A percentile compares a stretch with the other conserved stretches of the same genome.
Conservation (phyloP, 1,140 invertebrate species). For the Sinonovacula constricta region DNA sequence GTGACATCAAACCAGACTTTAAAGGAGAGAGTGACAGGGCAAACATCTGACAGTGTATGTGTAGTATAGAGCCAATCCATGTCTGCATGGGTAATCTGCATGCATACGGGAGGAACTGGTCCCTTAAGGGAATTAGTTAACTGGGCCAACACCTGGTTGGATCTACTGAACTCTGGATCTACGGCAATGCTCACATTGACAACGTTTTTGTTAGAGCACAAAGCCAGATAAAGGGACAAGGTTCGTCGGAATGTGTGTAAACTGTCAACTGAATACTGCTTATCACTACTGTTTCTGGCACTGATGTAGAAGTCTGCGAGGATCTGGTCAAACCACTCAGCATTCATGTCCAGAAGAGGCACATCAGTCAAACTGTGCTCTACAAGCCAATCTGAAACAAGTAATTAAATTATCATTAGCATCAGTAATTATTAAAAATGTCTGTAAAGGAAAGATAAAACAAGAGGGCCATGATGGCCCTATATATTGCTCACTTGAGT, state of each 20-base stretch:
- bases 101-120: neutral
- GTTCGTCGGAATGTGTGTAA: conserved; percentile 17
- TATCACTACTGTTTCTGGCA: conserved; percentile 13
- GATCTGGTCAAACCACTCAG: conserved; percentile 6
- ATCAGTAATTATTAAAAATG: too few relatives aligned
- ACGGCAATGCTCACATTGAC: conserved; percentile 25
- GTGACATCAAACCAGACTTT: conserved; percentile 45
- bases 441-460: too few relatives aligned
- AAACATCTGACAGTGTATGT: conserved; percentile 12
- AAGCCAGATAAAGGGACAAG: conserved; percentile 28
- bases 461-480: too few relatives aligned
- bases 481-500: too few relatives aligned
- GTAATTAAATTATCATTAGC: neutral
- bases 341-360: conserved; percentile 5
- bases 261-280: neutral
- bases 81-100: conserved; percentile 23
- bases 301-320: conserved; percentile 14
- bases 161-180: conserved; percentile 1
- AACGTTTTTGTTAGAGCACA: neutral
- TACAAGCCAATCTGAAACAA: conserved; percentile 22
- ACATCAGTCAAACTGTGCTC: neutral
- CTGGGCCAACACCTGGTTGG: conserved; percentile 6
- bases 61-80: conserved; percentile 20
- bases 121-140: neutral
- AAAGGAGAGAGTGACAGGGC: conserved; percentile 6